Conservation (phyloP, 1,140 invertebrate genomes). For the Anastatus disparis region DNA sequence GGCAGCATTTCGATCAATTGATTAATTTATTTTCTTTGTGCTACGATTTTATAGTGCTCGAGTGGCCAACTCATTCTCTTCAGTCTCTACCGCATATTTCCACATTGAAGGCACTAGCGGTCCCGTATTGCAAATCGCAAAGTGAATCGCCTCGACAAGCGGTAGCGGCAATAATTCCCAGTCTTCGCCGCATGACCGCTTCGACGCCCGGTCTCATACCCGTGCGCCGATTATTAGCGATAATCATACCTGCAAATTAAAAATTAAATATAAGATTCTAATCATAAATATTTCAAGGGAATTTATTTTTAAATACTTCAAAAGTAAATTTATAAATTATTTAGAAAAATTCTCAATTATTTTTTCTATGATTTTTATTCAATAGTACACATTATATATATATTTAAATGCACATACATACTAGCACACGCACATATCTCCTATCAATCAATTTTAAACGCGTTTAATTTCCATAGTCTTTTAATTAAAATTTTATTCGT, state of each 20-base stretch:
- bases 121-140: conserved; percentile 45
- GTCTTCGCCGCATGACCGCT: not conserved
- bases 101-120: conserved; percentile 53
- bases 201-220: not conserved
- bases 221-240: not conserved
- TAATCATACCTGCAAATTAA: conserved; percentile 37
- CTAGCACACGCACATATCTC: too few relatives aligned
- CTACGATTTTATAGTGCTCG: conserved; percentile 2
- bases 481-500: too few relatives aligned
- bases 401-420: too few relatives aligned
- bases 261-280: too few relatives aligned
- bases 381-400: not conserved
- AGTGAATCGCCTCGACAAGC: conserved; percentile 20
- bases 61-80: not conserved
- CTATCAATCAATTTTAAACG: too few relatives aligned
- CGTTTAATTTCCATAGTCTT: too few relatives aligned
- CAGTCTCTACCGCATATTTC: conserved; percentile 6
- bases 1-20: too few relatives aligned
- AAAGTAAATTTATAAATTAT: not conserved
- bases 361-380: not conserved
- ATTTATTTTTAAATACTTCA: too few relatives aligned
- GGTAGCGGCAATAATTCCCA: conserved; percentile 11
- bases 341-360: not conserved
- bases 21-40: too few relatives aligned
- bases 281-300: too few relatives aligned